Conservation (phyloP, 2,797 vertebrate genomes). For the Cryptoprocta ferox region DNA sequence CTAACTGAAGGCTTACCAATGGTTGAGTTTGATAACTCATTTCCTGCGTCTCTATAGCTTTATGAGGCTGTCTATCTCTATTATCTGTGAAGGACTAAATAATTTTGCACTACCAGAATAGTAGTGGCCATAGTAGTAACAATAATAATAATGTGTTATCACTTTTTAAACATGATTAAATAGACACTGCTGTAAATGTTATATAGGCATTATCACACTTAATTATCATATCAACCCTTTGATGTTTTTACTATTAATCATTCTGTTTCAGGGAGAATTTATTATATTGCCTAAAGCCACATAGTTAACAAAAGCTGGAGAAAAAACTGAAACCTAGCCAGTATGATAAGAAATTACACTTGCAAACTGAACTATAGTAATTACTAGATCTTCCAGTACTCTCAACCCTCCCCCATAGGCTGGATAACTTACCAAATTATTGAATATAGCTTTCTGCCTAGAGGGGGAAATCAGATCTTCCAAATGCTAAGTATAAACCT, state of each 20-base stretch:
- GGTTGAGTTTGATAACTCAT: background rate
- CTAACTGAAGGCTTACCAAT: background rate
- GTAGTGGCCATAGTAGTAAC: background rate
- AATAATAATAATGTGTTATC: background rate
- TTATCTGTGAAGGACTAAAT: background rate
- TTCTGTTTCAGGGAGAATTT: background rate
- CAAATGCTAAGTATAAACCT: background rate
- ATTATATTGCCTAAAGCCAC: background rate
- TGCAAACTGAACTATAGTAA: background rate
- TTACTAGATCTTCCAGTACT: background rate
- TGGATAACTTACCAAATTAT: background rate
- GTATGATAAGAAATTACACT: background rate
- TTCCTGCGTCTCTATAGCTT: background rate
- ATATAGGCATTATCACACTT: background rate
- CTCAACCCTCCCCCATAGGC: background rate
- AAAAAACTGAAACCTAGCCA: background rate
- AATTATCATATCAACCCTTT: conserved; percentile 1
- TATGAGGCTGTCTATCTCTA: background rate
- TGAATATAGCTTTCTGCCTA: background rate
- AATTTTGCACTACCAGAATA: background rate
- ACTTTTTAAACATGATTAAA: background rate
- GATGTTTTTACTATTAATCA: background rate
- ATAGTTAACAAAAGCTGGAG: background rate
- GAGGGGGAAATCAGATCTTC: background rate
- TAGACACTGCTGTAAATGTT: background rate